Conservation (phyloP, 2,113 vertebrate species). For the Protobothrops mucrosquamatus region DNA sequence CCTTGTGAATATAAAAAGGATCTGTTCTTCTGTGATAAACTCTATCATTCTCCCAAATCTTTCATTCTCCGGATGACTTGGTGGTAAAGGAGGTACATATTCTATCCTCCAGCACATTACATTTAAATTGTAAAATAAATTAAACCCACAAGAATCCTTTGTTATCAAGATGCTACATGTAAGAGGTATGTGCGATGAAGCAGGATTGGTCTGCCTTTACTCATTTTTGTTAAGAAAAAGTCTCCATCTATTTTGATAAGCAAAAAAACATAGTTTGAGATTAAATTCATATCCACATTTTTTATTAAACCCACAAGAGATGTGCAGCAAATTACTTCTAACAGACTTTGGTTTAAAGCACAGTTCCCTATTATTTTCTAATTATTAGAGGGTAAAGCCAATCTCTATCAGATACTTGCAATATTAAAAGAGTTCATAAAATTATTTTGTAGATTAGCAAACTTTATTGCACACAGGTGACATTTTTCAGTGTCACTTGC, state of each 20-base stretch:
- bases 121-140: background rate
- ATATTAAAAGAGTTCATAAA: constrained; percentile 17
- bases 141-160: background rate
- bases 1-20: background rate
- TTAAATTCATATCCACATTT: background rate
- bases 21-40: background rate
- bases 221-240: constrained; percentile 9
- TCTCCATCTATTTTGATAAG: background rate
- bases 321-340: constrained; percentile 3
- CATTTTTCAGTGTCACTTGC: background rate
- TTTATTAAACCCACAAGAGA: background rate
- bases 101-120: background rate
- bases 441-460: background rate
- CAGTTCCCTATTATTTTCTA: constrained; percentile 4
- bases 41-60: background rate
- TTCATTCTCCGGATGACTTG: background rate
- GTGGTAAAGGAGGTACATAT: constrained; percentile 2
- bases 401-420: background rate
- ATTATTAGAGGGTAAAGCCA: background rate
- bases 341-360: background rate
- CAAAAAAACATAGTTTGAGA: constrained; percentile 6
- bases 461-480: rapidly evolving
- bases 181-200: background rate
- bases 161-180: constrained; percentile 8
- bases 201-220: background rate